Conservation (phyloP, 2,113 vertebrate species). For the Panurus biarmicus region DNA sequence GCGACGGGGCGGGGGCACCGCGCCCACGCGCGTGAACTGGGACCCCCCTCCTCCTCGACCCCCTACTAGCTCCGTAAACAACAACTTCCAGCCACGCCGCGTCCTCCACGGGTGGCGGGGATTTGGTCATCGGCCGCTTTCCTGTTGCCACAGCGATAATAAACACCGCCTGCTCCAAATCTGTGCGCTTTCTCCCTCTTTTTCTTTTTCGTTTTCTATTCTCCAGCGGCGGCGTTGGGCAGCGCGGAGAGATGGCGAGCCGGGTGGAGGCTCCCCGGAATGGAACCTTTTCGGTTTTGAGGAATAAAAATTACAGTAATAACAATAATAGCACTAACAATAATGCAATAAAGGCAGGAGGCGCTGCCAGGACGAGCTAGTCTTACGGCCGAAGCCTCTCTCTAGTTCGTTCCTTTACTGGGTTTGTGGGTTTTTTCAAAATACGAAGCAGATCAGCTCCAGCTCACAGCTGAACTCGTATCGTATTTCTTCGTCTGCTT, state of each 20-base stretch:
- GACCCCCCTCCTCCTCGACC: no score
- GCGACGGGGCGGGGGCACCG: neutral
- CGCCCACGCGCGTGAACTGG: neutral
- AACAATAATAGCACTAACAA: neutral
- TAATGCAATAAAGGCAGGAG: neutral
- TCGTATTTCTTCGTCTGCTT: neutral
- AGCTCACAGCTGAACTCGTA: neutral
- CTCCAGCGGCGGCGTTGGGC: neutral
- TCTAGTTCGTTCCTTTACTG: neutral
- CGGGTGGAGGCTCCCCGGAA: neutral
- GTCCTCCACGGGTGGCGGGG: neutral
- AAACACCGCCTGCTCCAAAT: neutral
- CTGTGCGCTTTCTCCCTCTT: neutral
- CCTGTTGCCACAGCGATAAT: neutral
- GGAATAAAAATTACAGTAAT: neutral
- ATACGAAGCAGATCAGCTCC: neutral
- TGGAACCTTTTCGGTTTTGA: neutral
- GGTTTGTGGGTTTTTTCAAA: neutral
- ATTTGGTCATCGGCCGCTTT: neutral
- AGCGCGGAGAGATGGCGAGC: neutral
- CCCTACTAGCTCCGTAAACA: neutral
- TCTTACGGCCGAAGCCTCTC: neutral
- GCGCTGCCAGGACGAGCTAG: neutral
- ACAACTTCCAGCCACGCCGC: conserved; percentile 24
- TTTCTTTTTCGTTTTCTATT: neutral